Base-by-base conservation (phyloP, 2,888 invertebrate species). In the Linyphia triangularis region DNA sequence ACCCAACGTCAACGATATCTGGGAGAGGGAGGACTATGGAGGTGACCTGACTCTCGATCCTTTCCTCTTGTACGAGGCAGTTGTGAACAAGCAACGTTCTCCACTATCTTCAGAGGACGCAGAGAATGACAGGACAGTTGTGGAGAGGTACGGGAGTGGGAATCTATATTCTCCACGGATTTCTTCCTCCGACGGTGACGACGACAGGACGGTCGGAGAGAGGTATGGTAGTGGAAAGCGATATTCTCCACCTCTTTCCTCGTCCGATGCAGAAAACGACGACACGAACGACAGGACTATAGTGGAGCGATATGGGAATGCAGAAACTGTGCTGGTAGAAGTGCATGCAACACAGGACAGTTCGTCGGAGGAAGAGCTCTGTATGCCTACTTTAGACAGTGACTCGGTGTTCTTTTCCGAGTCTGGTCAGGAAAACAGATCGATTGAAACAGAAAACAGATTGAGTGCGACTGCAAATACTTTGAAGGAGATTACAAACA, bases 321-420 rank as follows among this genome's bases (percentile, higher is more conserved):
- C 90, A 65, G 90, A 91, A 59, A 91, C 90, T 24, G 89, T 91
- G 16, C 84, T 91, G 43, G 91, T 90, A 10, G 91, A 91, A 75
- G 91, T 91, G 19, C 91, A 91, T 88, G 91, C 91, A 9, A 90
- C 90, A 9, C 90, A 90, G 63, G 90, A 91, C n/a, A 89, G 89
- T 69, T 90, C 90, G 13, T 85, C 85, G 26, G 90, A 90, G 59
- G 90, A 90, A 75, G 90, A 90, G 10, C 72, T 28, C 22, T 57
- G 59, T 30, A 70, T 51, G 24, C 7, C 26, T 24, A 7, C 24
- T 70, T 70, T 43, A 4, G 26, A 37, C 9, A 24, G 61, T n/a
- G 37, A 40, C 26, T n/a, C 43, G 6, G 57, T 59, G 1, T 16
- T 59, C 19, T 61, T 37, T 16, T 28, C 51, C n/a, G 9, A 5